Percentiles rank a stretch among this genome's conserved stretches.
phyloP scores from a whole-genome alignment of 2,888 invertebrate species.

The Aspidapion aeneum region DNA sequence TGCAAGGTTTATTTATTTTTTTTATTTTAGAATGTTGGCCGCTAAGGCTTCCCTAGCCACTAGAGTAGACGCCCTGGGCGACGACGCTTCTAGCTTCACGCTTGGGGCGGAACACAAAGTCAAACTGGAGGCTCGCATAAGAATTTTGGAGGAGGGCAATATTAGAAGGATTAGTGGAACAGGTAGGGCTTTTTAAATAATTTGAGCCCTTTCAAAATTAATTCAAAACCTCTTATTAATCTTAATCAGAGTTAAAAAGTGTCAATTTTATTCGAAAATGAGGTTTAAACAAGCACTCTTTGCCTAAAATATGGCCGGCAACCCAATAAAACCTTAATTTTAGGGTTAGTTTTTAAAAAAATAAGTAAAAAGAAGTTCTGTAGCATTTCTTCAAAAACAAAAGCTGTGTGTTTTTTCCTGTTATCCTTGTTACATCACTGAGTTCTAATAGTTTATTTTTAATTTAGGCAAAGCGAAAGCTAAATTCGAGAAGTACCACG shows the following conservation, averaged over 20 bases:
- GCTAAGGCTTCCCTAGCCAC: conserved; percentile 93
- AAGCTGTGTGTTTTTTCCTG: too few species aligned
- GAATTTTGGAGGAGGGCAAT: conserved; percentile 83
- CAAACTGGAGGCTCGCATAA: conserved; percentile 76
- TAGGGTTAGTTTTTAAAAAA: too few species aligned
- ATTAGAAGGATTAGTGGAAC: conserved; percentile 80
- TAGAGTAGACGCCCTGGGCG: conserved; percentile 94
- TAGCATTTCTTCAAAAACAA: too few species aligned
- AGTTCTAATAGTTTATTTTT: too few species aligned
- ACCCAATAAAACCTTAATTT: too few species aligned
- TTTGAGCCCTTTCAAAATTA: neutral
- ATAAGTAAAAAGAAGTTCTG: too few species aligned
- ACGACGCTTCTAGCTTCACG: conserved; percentile 71
- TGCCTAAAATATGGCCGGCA: too few species aligned
- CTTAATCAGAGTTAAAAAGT: too few species aligned
- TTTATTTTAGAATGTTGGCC: conserved; percentile 68
- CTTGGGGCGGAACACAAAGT: conserved; percentile 88
- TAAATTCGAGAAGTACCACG: conserved; percentile 91
- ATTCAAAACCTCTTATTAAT: too few species aligned
- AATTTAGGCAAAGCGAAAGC: conserved; percentile 68
- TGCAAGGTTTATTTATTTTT: neutral
- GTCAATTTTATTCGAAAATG: too few species aligned
- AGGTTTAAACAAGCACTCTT: too few species aligned
- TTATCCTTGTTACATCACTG: too few species aligned
- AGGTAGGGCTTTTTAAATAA: conserved; percentile 40